Evolutionary conservation across 2,888 invertebrate genomes (phyloP).

Genomic region (Trypoxylon attenuatum): DNA sequence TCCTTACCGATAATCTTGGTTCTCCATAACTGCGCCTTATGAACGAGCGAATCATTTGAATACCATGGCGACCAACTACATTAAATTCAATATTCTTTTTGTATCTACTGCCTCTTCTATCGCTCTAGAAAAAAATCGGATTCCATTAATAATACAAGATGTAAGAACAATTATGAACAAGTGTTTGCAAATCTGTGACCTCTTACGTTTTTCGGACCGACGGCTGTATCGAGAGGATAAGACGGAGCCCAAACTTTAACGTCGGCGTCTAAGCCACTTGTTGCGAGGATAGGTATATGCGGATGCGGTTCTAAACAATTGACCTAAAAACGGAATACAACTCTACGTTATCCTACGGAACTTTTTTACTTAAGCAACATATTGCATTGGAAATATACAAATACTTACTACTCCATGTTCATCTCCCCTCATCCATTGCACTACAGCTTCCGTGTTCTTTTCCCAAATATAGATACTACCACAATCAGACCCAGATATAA

Average conservation of each 20-base stretch:
- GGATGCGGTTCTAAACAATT: conserved; percentile 96
- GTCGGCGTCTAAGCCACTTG: conserved; percentile 93
- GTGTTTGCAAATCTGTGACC: too few relatives aligned
- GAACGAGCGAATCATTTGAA: too few relatives aligned
- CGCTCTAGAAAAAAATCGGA: too few relatives aligned
- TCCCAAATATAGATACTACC: conserved; percentile 94
- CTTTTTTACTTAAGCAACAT: not conserved
- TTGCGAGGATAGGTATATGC: conserved; percentile 88
- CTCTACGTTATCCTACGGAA: conserved; percentile 9
- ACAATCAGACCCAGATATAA: conserved; percentile 96
- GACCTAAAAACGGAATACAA: conserved; percentile 77
- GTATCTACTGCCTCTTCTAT: too few relatives aligned
- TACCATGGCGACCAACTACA: too few relatives aligned
- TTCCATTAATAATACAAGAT: too few relatives aligned
- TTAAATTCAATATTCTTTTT: too few relatives aligned
- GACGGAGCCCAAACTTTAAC: conserved; percentile 95
- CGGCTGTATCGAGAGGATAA: conserved; percentile 73
- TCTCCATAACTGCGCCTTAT: too few relatives aligned
- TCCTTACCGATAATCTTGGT: too few relatives aligned
- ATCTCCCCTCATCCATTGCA: conserved; percentile 92
- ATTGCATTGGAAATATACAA: too few relatives aligned
- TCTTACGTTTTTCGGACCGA: conserved; percentile 48
- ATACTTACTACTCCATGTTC: conserved; percentile 86
- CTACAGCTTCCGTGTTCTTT: conserved; percentile 88
- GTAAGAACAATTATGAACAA: too few relatives aligned